Percentiles rank a stretch among this genome's conserved stretches.
phyloP scores from a whole-genome alignment of 2,888 invertebrate species.

The Drosophila melanosoma region DNA sequence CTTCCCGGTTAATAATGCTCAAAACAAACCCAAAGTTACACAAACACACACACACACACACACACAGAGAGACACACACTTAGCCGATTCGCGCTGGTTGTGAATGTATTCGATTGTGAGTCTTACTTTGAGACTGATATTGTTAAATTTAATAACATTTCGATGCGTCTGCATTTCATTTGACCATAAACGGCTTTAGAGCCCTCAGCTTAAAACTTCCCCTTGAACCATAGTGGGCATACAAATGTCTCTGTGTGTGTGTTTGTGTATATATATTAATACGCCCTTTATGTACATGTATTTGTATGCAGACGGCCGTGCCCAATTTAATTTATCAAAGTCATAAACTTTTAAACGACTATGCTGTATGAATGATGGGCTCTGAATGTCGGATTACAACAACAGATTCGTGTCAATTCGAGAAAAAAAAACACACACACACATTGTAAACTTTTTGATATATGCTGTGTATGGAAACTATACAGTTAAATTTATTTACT shows the following conservation, averaged over 20 bases:
- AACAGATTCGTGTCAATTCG: conserved; percentile 29
- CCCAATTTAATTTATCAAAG: conserved; percentile 80
- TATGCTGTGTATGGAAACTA: conserved; percentile 4
- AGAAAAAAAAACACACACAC: conserved; percentile 3
- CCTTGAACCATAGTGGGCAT: conserved; percentile 15
- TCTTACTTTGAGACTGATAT: conserved; percentile 35
- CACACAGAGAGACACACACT: background rate
- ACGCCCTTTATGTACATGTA: background rate
- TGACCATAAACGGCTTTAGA: conserved; percentile 74
- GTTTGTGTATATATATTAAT: conserved; percentile 27
- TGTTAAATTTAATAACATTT: conserved; percentile 79
- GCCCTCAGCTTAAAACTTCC: conserved; percentile 56
- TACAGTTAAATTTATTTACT: background rate
- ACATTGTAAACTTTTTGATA: background rate
- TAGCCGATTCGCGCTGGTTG: background rate
- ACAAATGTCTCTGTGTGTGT: background rate
- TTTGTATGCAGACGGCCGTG: conserved; percentile 37
- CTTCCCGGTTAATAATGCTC: conserved; percentile 47
- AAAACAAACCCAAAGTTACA: conserved; percentile 52
- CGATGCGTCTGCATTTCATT: conserved; percentile 77
- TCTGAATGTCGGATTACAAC: conserved; percentile 8
- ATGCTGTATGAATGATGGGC: conserved; percentile 58
- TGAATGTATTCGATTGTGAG: conserved; percentile 11
- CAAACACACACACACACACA: conserved; percentile 11
- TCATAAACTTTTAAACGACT: conserved; percentile 73